These are phyloP conservation scores for Cinclus mexicanus DNA, from an alignment of 2,113 vertebrate species.

Conservation along the genomic window DNA sequence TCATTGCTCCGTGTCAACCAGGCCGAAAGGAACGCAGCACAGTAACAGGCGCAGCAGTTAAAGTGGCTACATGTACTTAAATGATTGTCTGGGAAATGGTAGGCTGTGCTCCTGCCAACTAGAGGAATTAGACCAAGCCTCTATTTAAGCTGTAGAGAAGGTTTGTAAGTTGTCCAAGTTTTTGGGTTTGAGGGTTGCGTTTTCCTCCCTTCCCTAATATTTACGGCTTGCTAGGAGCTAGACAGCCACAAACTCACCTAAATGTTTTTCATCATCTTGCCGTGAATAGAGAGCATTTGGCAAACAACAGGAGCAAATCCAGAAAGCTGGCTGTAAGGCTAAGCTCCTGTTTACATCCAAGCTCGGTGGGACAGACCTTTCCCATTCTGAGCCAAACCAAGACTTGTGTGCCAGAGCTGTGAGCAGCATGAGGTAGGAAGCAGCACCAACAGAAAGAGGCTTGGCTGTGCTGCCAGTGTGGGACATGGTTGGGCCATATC, in stretches of 20 bases:
- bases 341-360: background rate
- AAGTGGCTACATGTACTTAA: background rate
- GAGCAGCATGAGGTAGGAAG: background rate
- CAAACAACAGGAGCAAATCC: slow-evolving; percentile 18
- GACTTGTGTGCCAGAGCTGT: background rate
- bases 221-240: background rate
- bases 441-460: background rate
- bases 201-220: background rate
- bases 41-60: background rate
- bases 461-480: rapidly evolving
- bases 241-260: background rate
- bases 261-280: slow-evolving; percentile 26
- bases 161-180: background rate
- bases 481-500: rapidly evolving
- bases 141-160: background rate
- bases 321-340: background rate
- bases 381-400: background rate
- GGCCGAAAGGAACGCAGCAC: background rate
- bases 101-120: background rate
- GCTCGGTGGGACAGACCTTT: background rate
- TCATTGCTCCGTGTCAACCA: background rate
- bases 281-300: background rate
- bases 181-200: background rate
- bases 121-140: background rate
- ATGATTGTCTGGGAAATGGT: slow-evolving; percentile 10